Percentiles rank a stretch among this genome's conserved stretches.
These are phyloP conservation scores for Pteromalus puparum DNA, from an alignment of 1,140 invertebrate species.

Conservation along the genomic window DNA sequence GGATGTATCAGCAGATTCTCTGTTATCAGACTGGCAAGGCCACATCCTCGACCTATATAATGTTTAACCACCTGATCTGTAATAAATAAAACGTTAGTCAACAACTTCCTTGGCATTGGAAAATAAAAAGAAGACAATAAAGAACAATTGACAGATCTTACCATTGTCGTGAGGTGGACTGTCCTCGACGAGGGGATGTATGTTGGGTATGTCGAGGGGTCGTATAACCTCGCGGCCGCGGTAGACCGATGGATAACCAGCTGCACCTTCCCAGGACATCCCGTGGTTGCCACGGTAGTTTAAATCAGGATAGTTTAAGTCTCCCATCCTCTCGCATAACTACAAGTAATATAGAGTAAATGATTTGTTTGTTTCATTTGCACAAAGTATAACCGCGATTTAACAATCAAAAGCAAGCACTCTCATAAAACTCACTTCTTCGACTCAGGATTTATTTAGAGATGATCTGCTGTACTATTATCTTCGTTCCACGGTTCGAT, in stretches of 20 bases:
- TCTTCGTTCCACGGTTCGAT: not conserved
- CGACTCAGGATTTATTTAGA: not conserved
- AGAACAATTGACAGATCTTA: slow-evolving; percentile 46
- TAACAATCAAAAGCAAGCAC: no score
- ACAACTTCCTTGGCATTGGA: not conserved
- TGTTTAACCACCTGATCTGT: slow-evolving; percentile 76
- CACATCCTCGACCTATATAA: slow-evolving; percentile 84
- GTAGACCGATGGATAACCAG: slow-evolving; percentile 58
- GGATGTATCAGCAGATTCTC: slow-evolving; percentile 95
- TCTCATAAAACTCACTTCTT: not conserved
- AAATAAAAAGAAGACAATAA: slow-evolving; percentile 28
- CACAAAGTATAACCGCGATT: no score
- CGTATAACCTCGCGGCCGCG: slow-evolving; percentile 67
- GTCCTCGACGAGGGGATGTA: slow-evolving; percentile 64
- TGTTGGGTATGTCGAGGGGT: slow-evolving; percentile 62
- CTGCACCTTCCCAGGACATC: slow-evolving; percentile 39
- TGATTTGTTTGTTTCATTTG: not conserved
- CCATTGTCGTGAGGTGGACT: slow-evolving; percentile 64
- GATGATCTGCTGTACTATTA: not conserved
- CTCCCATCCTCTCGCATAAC: slow-evolving; percentile 29
- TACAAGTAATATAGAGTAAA: not conserved
- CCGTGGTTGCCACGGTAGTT: not conserved
- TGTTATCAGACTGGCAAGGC: slow-evolving; percentile 86
- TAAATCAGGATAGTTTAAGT: slow-evolving; percentile 12
- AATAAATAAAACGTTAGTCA: slow-evolving; percentile 45